Evolutionary conservation across 2,888 invertebrate genomes (phyloP), one percentile per base, ranked within the genome.

Genomic region (Chirona hameri): DNA sequence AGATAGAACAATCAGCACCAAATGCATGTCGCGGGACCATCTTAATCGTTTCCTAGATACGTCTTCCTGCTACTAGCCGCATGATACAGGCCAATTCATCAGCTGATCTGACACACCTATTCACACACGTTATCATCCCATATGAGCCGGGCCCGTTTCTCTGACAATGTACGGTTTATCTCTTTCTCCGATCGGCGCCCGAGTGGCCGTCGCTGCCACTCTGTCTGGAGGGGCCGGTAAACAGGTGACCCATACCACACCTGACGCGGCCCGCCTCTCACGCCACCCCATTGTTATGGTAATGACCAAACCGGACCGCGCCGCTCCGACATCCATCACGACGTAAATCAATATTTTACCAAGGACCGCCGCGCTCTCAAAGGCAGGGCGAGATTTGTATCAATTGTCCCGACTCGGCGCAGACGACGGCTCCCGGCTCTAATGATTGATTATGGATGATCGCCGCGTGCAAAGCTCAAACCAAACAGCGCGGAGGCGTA

Each of bases 261-360:
- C 72, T 72, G 72, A n/a, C 5, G 27, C 18, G 72, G 27, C 21
- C 72, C 14, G 3, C 72, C 72, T 31, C 29, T 15, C 72, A 31
- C 72, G 4, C n/a, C n/a, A 5, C 31, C 72, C 31, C 72, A 31
- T 31, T 72, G 72, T 31, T 15, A 72, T 72, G 72, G 72, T 72
- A 72, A 72, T 72, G 29, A 31, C 18, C 72, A 18, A 9, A 65
- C 65, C 65, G n/a, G 65, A 27, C 65, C 65, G n/a, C 4, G 27
- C 72, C 72, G 72, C 15, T 31, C 2, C 31, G 31, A 72, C 72
- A 72, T 72, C 72, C 72, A 72, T 72, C 72, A 31, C 21, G 18
- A 31, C 12, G 72, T 72, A 72, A 72, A 31, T 72, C 72, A 72
- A 72, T 72, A 72, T 72, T 72, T 72, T 72, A 72, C 72, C 15